Evolutionary conservation across 1,140 invertebrate species (phyloP).

Genomic region (Zaprionus ghesquierei): DNA sequence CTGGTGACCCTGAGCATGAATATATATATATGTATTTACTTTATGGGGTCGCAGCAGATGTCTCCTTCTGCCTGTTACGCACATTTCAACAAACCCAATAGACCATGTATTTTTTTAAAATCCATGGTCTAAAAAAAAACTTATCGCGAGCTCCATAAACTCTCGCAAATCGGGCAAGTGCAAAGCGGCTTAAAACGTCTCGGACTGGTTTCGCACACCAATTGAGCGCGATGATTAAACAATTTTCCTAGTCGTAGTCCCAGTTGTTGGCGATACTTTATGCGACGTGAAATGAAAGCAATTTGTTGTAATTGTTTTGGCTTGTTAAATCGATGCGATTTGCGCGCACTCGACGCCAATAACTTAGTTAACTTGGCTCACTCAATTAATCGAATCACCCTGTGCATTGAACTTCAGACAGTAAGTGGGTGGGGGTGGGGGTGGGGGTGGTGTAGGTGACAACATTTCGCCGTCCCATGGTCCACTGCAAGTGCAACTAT

Average conservation of each 20-base stretch:
- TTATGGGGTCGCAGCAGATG: too few relatives aligned
- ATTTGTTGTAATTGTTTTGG: conserved; percentile 71
- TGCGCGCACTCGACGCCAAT: conserved; percentile 52
- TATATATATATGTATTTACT: too few relatives aligned
- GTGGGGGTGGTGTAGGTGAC: too few relatives aligned
- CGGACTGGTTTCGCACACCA: conserved; percentile 52
- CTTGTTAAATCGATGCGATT: conserved; percentile 69
- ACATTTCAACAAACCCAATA: too few relatives aligned
- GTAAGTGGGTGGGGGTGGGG: not conserved
- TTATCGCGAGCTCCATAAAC: conserved; percentile 36
- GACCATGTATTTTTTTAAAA: too few relatives aligned
- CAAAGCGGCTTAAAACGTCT: conserved; percentile 41
- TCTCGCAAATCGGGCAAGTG: conserved; percentile 53
- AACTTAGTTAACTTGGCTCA: conserved; percentile 48
- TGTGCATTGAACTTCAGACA: conserved; percentile 63
- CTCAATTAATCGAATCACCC: conserved; percentile 46
- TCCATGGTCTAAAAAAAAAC: not conserved
- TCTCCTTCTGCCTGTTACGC: too few relatives aligned
- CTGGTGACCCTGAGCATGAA: too few relatives aligned
- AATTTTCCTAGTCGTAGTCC: conserved; percentile 37
- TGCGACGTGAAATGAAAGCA: conserved; percentile 45
- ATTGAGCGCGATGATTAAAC: conserved; percentile 67
- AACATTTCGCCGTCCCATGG: not conserved
- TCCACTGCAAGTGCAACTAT: conserved; percentile 38
- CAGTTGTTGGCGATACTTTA: conserved; percentile 45